Conservation (phyloP, 2,113 vertebrate genomes). For the Columbina picui region DNA sequence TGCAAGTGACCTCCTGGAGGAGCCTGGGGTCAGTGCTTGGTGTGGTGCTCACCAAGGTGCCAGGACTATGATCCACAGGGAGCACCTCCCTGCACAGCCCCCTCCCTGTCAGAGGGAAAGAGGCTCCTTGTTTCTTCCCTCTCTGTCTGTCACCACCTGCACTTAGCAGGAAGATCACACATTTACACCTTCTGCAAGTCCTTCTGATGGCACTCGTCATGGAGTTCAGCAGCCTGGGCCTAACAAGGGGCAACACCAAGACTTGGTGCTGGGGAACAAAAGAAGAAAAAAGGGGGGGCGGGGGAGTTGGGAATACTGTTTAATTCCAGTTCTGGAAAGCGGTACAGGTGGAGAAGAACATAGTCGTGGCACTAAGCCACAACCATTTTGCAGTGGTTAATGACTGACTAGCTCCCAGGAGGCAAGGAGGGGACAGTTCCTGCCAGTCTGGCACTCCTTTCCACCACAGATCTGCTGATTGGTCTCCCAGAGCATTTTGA, state of each 20-base stretch:
- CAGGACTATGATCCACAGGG: background rate
- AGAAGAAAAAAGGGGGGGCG: no score
- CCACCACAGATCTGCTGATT: background rate
- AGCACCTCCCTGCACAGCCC: background rate
- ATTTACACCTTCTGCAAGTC: background rate
- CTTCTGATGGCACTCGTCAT: rapidly evolving
- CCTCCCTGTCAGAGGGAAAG: background rate
- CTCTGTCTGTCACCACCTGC: rapidly evolving
- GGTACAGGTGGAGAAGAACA: rapidly evolving
- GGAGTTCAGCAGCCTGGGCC: background rate
- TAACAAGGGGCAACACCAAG: background rate
- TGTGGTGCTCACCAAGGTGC: rapidly evolving
- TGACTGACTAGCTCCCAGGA: background rate
- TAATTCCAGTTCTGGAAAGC: background rate
- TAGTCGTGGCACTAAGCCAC: rapidly evolving
- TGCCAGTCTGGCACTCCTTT: rapidly evolving
- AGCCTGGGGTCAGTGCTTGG: rapidly evolving
- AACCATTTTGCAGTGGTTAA: rapidly evolving
- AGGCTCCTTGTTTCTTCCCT: background rate
- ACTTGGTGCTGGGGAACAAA: background rate
- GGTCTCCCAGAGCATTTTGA: rapidly evolving
- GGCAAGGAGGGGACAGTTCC: rapidly evolving
- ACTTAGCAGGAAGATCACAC: background rate
- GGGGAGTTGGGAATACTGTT: rapidly evolving
- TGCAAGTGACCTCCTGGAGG: rapidly evolving